phyloP scores from a whole-genome alignment of 1,140 invertebrate genomes.

The Pinna nobilis region DNA sequence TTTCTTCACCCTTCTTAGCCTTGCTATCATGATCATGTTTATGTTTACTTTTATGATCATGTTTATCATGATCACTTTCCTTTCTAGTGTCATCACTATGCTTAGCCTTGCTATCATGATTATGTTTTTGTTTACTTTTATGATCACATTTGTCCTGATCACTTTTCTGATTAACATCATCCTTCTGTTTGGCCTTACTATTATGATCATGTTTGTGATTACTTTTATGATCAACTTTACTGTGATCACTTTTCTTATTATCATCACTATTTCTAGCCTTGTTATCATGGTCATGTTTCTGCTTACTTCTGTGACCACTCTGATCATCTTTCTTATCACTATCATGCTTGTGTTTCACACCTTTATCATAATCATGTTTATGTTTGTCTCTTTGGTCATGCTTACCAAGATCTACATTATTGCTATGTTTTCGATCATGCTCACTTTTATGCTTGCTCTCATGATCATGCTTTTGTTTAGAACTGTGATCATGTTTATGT shows the following conservation, averaged over 20 bases:
- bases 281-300: background rate
- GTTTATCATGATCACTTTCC: background rate
- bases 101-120: background rate
- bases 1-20: background rate
- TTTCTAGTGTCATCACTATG: background rate
- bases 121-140: background rate
- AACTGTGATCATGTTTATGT: constrained; percentile 10
- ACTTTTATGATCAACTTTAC: background rate
- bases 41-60: constrained; percentile 14
- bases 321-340: background rate
- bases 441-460: constrained; percentile 18
- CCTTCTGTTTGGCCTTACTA: background rate
- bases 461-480: background rate
- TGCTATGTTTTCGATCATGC: background rate
- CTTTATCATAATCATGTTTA: too few relatives aligned
- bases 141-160: background rate
- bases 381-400: too few relatives aligned
- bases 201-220: background rate
- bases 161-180: background rate
- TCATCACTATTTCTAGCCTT: background rate
- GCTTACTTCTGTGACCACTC: background rate
- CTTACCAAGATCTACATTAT: background rate
- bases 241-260: background rate
- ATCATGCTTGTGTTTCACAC: background rate
- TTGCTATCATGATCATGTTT: constrained; percentile 4